Percentiles rank a stretch among this genome's conserved stretches.
phyloP scores from a whole-genome alignment of 1,140 invertebrate genomes.

The Planococcus citri region DNA sequence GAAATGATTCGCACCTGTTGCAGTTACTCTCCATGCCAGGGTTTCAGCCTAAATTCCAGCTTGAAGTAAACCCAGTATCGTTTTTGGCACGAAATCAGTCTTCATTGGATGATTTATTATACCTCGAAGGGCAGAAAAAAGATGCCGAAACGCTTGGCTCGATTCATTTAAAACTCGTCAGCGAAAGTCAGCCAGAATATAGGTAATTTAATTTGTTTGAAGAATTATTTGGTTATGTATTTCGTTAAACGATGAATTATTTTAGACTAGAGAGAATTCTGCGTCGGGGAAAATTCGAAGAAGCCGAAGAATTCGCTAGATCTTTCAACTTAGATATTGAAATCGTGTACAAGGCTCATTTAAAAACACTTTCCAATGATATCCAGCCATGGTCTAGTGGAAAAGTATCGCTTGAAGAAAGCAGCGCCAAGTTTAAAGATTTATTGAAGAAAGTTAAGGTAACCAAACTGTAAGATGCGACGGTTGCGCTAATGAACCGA shows the following conservation, averaged over 20 bases:
- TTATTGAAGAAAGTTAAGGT: background rate
- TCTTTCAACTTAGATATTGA: slow-evolving; percentile 33
- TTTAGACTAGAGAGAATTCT: slow-evolving; percentile 33
- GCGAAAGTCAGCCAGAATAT: slow-evolving; percentile 33
- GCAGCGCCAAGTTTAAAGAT: background rate
- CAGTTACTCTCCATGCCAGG: slow-evolving; percentile 33
- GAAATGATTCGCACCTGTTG: slow-evolving; percentile 25
- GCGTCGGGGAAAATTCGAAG: slow-evolving; percentile 33
- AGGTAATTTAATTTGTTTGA: slow-evolving; percentile 22
- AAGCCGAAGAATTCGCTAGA: slow-evolving; percentile 35
- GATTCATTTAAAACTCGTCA: slow-evolving; percentile 33
- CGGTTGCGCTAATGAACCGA: background rate
- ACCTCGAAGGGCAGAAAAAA: slow-evolving; percentile 32
- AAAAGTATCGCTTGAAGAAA: slow-evolving; percentile 1
- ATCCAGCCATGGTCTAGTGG: background rate
- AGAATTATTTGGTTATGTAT: background rate
- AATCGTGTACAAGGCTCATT: slow-evolving; percentile 33
- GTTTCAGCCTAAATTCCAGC: slow-evolving; percentile 32
- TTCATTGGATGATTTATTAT: slow-evolving; percentile 32
- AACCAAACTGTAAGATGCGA: background rate
- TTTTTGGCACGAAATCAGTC: slow-evolving; percentile 32
- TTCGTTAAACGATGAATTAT: background rate
- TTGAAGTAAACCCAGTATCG: slow-evolving; percentile 30
- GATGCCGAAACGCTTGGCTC: slow-evolving; percentile 29
- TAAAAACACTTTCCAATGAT: slow-evolving; percentile 27